Evolutionary conservation across 1,140 invertebrate species (phyloP), one percentile per base, ranked within the genome.

Genomic region (Formica exsecta): DNA sequence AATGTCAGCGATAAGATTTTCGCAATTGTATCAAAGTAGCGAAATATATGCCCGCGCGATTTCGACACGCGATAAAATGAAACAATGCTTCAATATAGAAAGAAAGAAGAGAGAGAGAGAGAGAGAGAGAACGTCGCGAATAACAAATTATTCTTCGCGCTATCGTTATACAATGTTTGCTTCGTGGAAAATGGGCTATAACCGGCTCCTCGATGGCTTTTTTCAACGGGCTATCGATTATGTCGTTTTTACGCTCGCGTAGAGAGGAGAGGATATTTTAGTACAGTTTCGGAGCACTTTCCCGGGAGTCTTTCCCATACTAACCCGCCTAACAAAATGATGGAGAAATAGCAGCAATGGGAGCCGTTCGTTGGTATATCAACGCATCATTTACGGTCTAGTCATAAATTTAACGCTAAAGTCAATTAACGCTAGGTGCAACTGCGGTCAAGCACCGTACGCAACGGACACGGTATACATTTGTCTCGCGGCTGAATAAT

Each of bases 351-450:
- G 16, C 36, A 11, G 54, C 13, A 75, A 29, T 19, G 36, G 25
- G 59, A 22, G n/a, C 59, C 36, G 25, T 51, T 61, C 54, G 11
- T n/a, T 22, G 3, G 38, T 38, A 38, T n/a, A 64, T 77, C 59
- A 32, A 13, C 19, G 2, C 25, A 38, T 13, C 7, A 3, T 79
- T 66, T 54, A 57, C 25, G 22, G 32, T n/a, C 38, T 29, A 36
- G 38, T 61, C 68, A 32, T 73, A 74, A 73, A 83, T 73, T 73
- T 8, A 44, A 57, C 16, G 44, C 11, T 64, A 36, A 66, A 29
- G 38, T 61, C 38, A 73, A 83, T 74, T 61, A 74, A 48, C 22
- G 68, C 22, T 19, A 38, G 19, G 51, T 32, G n/a, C 19, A 36
- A 74, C 11, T 9, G 38, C 68, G 29, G 38, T 73, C 25, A 57